Percentiles rank a stretch among this genome's conserved stretches.
These are phyloP conservation scores for Thomomys bottae DNA, from an alignment of 2,113 vertebrate genomes.

Conservation along the genomic window DNA sequence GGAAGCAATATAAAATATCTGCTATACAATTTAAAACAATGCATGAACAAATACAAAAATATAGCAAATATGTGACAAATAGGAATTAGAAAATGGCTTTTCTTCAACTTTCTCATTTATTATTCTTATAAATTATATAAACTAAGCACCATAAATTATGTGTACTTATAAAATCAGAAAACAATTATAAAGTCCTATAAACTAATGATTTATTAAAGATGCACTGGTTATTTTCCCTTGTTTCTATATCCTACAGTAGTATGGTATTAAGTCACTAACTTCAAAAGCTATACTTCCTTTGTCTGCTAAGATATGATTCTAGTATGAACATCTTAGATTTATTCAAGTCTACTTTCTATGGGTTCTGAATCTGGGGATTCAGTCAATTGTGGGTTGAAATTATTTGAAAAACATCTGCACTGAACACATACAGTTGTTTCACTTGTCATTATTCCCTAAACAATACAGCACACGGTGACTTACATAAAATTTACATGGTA, in stretches of 20 bases:
- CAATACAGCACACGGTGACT: not conserved
- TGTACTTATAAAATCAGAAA: conserved; percentile 1
- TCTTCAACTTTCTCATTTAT: conserved; percentile 9
- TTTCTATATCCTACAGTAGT: not conserved
- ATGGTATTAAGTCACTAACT: not conserved
- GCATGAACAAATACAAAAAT: not conserved
- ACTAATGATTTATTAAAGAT: not conserved
- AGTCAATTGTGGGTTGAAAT: not conserved
- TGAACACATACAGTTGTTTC: not conserved
- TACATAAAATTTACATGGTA: not conserved
- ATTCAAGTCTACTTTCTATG: not conserved
- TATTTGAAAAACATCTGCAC: not conserved
- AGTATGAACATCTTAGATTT: not conserved
- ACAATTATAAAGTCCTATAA: not conserved
- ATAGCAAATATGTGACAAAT: not conserved
- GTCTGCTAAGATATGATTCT: not conserved
- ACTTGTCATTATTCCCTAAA: not conserved
- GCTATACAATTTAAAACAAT: not conserved
- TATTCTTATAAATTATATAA: not conserved
- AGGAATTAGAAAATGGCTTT: not conserved
- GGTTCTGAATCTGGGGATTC: not conserved
- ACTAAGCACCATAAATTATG: not conserved
- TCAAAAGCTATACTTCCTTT: not conserved
- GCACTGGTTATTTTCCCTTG: not conserved
- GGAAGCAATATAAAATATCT: not conserved